Conservation (phyloP, 2,113 vertebrate species). For the Sinosuthora webbiana region DNA sequence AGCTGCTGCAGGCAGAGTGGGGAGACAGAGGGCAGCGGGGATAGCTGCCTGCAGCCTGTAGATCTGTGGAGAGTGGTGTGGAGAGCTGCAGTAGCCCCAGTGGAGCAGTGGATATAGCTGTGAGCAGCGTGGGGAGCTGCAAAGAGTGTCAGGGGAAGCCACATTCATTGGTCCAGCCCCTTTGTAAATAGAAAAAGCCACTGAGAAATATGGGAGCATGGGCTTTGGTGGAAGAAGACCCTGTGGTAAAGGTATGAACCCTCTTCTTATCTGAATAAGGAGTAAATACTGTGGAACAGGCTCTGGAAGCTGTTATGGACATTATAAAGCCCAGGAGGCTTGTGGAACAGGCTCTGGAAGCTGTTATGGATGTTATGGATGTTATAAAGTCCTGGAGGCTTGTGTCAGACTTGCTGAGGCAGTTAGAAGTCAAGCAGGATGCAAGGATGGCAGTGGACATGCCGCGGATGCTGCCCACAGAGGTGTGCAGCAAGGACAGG, state of each 20-base stretch:
- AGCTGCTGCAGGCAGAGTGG: too few relatives aligned
- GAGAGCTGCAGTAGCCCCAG: neutral
- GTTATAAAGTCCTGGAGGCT: neutral
- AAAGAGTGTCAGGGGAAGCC: neutral
- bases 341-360: neutral
- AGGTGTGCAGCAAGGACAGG: neutral
- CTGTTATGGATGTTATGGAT: neutral
- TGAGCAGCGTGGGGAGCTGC: neutral
- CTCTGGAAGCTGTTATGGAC: neutral
- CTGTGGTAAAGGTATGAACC: too few relatives aligned
- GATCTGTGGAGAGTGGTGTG: neutral
- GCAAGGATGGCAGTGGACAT: neutral
- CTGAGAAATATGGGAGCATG: neutral
- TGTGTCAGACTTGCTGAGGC: neutral
- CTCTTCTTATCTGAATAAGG: neutral
- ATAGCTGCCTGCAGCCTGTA: neutral
- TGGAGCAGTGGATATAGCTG: neutral
- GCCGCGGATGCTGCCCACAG: accelerated
- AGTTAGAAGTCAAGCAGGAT: neutral
- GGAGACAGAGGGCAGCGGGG: neutral
- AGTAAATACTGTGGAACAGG: neutral
- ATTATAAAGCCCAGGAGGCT: neutral
- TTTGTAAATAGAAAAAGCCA: neutral
- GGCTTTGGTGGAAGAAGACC: neutral
- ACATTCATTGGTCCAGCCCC: neutral